Conservation (phyloP, 2,113 vertebrate species). For the Salvator merianae region DNA sequence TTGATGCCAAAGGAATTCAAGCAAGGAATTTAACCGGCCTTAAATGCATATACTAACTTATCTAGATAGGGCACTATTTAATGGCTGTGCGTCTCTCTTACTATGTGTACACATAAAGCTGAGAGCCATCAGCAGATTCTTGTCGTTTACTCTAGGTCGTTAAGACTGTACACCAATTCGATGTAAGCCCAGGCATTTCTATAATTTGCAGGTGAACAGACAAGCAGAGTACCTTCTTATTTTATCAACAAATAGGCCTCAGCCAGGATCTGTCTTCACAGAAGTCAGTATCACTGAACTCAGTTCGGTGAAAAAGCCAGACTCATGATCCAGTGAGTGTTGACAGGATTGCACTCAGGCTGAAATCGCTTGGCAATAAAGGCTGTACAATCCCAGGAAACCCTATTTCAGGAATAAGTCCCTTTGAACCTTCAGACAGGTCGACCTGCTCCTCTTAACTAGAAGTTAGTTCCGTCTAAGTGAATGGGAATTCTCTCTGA, state of each 20-base stretch:
- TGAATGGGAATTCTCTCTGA: too few species aligned
- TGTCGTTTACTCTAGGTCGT: not conserved
- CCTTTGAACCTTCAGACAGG: not conserved
- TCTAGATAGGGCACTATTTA: not conserved
- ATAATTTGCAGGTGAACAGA: not conserved
- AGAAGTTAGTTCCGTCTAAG: not conserved
- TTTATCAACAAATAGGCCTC: not conserved
- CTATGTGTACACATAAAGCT: not conserved
- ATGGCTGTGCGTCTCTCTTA: not conserved
- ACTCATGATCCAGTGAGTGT: not conserved
- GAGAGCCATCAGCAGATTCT: not conserved
- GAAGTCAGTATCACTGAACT: not conserved
- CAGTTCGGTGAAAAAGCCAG: not conserved
- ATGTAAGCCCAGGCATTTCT: too few species aligned
- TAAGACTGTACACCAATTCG: not conserved
- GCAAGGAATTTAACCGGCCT: not conserved
- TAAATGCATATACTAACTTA: not conserved
- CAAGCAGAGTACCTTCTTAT: not conserved
- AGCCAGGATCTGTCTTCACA: not conserved
- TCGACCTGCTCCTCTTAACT: not conserved
- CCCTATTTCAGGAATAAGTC: not conserved
- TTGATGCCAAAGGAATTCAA: not conserved
- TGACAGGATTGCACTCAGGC: not conserved
- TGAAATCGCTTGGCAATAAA: not conserved
- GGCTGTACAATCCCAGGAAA: too few species aligned